A percentile compares a stretch with the other conserved stretches of the same genome.
Conservation (phyloP, 2,888 invertebrate genomes). For the Lasioglossum calceatum region DNA sequence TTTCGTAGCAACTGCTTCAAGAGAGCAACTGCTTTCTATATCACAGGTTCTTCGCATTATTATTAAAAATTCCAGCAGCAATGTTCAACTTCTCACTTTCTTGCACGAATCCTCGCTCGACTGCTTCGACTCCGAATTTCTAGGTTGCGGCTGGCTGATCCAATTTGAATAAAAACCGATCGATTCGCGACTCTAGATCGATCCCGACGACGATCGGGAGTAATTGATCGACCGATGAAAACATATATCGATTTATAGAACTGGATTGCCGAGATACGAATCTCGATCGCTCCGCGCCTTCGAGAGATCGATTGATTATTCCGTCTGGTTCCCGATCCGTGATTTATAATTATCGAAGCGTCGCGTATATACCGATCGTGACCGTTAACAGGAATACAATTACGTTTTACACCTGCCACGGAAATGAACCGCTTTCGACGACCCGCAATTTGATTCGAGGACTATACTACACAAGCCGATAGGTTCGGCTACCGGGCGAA, state of each 20-base stretch:
- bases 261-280: not conserved
- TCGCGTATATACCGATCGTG: not conserved
- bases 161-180: constrained; percentile 4
- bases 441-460: constrained; percentile 27
- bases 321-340: not conserved
- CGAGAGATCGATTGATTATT: constrained; percentile 3
- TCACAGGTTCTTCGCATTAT: not conserved
- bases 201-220: not conserved
- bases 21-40: not conserved
- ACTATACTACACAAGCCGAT: constrained; percentile 11
- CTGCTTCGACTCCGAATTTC: constrained; percentile 4
- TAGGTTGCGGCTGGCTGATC: constrained; percentile 17
- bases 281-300: not conserved
- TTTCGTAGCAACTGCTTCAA: not conserved
- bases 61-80: not conserved
- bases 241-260: not conserved
- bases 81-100: not conserved
- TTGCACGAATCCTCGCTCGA: not conserved
- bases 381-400: not conserved
- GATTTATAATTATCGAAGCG: not conserved
- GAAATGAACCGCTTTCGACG: constrained; percentile 10
- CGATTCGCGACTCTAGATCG: not conserved
- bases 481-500: constrained; percentile 24
- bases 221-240: constrained; percentile 6
- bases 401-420: not conserved